phyloP scores from a whole-genome alignment of 2,888 invertebrate genomes.

The Drosophila anomelani region DNA sequence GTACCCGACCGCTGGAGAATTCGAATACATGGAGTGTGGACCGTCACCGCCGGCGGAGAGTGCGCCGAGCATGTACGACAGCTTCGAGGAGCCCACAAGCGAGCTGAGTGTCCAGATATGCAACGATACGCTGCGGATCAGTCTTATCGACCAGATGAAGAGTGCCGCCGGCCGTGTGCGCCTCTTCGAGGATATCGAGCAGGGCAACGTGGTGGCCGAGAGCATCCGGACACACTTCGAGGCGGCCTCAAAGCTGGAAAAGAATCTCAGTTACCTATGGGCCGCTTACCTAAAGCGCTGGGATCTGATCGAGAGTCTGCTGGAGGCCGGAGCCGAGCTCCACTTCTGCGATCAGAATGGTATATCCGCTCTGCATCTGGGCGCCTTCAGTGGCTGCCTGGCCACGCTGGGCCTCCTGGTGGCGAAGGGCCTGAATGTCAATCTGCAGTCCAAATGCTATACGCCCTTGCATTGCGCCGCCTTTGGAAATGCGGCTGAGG shows the following conservation, averaged over 20 bases:
- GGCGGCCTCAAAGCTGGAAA: constrained; percentile 88
- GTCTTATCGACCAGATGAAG: constrained; percentile 91
- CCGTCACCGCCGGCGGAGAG: constrained; percentile 92
- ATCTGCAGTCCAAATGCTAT: constrained; percentile 89
- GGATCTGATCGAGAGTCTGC: constrained; percentile 88
- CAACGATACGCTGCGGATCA: constrained; percentile 90
- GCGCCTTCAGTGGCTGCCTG: constrained; percentile 91
- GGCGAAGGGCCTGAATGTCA: constrained; percentile 88
- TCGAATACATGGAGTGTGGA: constrained; percentile 92
- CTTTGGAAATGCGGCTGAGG: constrained; percentile 93
- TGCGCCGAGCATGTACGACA: constrained; percentile 92
- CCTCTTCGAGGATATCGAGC: constrained; percentile 91
- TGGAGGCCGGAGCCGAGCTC: constrained; percentile 89
- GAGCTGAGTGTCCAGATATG: constrained; percentile 90
- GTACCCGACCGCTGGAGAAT: constrained; percentile 87
- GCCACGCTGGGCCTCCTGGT: constrained; percentile 90
- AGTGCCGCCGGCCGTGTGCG: constrained; percentile 88
- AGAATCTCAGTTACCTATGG: constrained; percentile 90
- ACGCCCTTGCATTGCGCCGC: constrained; percentile 95
- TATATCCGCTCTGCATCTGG: constrained; percentile 90
- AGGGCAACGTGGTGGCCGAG: constrained; percentile 87
- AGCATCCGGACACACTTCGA: constrained; percentile 86
- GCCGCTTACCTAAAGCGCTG: constrained; percentile 90
- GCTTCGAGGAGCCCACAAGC: constrained; percentile 90
- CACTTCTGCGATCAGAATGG: constrained; percentile 90